phyloP scores from a whole-genome alignment of 92 coral and sea anemone species.

The Epizoanthus fatuus region DNA sequence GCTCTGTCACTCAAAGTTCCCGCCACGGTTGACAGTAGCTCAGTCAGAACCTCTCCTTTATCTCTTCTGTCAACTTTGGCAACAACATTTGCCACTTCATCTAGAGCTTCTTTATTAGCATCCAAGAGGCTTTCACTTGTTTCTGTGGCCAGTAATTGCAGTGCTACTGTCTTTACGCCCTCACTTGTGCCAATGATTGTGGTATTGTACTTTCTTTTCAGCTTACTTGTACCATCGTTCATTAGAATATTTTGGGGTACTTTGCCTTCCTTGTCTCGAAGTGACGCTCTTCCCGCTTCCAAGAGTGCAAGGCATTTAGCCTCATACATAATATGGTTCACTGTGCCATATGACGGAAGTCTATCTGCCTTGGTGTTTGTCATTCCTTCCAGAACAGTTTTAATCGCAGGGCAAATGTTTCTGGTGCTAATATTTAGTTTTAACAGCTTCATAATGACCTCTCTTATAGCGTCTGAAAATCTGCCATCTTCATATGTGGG shows the following conservation, averaged over 20 bases:
- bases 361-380: neutral
- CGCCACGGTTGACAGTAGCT: neutral
- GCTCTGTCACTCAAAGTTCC: neutral
- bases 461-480: neutral
- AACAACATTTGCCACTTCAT: neutral
- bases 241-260: neutral
- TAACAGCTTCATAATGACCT: neutral
- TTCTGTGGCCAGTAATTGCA: neutral
- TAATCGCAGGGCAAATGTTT: neutral
- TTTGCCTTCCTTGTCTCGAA: neutral
- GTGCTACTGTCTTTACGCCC: neutral
- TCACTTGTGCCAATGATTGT: constrained; percentile 21
- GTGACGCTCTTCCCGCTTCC: constrained; percentile 11
- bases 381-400: neutral
- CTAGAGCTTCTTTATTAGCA: neutral
- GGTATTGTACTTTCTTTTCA: neutral
- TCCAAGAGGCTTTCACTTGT: neutral
- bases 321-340: constrained; percentile 22
- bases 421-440: neutral
- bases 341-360: constrained; percentile 27
- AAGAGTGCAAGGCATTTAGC: neutral
- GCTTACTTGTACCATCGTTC: constrained; percentile 14
- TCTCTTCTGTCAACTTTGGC: neutral
- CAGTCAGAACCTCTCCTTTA: neutral
- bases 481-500: constrained; percentile 2